phyloP scores from a whole-genome alignment of 2,113 vertebrate genomes.

The Tachycineta bicolor region DNA sequence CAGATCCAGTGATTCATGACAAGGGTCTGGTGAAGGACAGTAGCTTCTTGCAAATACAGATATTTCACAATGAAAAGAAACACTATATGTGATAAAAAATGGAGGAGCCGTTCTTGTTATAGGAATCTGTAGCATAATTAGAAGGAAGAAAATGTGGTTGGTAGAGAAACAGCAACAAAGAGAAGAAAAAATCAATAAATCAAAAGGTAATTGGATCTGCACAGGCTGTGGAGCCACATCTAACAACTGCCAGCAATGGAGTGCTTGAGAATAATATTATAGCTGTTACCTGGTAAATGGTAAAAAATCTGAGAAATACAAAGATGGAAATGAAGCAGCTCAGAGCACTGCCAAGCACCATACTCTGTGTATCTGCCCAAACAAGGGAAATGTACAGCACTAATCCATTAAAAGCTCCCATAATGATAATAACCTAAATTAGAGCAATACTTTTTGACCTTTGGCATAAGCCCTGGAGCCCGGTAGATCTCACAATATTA shows the following conservation, averaged over 20 bases:
- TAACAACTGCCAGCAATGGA: slow-evolving; percentile 64
- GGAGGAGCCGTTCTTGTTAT: not conserved
- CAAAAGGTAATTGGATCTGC: slow-evolving; percentile 29
- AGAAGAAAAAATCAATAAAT: slow-evolving; percentile 62
- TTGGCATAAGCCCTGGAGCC: slow-evolving; percentile 2
- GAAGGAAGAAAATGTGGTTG: not conserved
- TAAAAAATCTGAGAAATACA: slow-evolving; percentile 70
- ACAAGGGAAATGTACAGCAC: slow-evolving; percentile 61
- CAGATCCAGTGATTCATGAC: not conserved
- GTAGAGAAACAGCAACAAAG: not conserved
- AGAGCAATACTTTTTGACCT: slow-evolving; percentile 3
- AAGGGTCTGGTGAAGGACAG: not conserved
- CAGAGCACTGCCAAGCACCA: slow-evolving; percentile 48
- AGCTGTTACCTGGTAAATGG: slow-evolving; percentile 70
- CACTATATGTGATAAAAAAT: not conserved
- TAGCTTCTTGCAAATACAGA: not conserved
- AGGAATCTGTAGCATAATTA: not conserved
- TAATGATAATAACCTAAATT: slow-evolving; percentile 30
- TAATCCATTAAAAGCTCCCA: slow-evolving; percentile 66
- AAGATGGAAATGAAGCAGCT: slow-evolving; percentile 56
- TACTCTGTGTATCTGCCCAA: slow-evolving; percentile 58
- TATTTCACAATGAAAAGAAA: not conserved
- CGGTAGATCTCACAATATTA: not conserved
- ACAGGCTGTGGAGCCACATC: slow-evolving; percentile 23
- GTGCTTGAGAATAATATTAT: slow-evolving; percentile 60